Percentiles rank a stretch among this genome's conserved stretches.
phyloP scores from a whole-genome alignment of 2,113 vertebrate species.

The Reinhardtius hippoglossoides region DNA sequence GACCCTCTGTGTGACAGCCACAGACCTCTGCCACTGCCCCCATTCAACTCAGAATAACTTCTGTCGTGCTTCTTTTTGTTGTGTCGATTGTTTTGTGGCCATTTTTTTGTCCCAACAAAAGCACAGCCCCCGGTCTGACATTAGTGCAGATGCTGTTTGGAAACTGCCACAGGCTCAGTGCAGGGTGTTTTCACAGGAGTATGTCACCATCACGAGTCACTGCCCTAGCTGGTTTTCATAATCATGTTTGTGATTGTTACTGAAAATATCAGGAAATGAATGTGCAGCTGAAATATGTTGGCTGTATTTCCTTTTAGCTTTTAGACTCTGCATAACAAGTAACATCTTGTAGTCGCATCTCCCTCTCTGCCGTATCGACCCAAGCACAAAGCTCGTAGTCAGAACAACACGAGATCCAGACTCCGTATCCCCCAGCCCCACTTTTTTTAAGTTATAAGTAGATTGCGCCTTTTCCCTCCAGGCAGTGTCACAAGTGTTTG shows the following conservation, averaged over 20 bases:
- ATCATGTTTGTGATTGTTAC: background rate
- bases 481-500: constrained; percentile 10
- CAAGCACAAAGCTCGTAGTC: background rate
- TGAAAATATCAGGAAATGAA: background rate
- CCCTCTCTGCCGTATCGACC: background rate
- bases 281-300: background rate
- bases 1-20: constrained; percentile 51
- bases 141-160: constrained; percentile 41
- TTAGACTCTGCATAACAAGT: background rate
- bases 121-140: constrained; percentile 2
- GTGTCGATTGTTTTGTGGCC: constrained; percentile 46
- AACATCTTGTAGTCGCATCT: background rate
- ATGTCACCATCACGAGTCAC: background rate
- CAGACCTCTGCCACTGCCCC: constrained; percentile 55
- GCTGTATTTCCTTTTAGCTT: too few species aligned
- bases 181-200: background rate
- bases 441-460: background rate
- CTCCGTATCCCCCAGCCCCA: background rate
- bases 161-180: background rate
- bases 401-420: constrained; percentile 27
- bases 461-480: background rate
- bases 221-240: background rate
- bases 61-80: constrained; percentile 54
- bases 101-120: constrained; percentile 61
- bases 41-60: constrained; percentile 65